Base-by-base conservation (phyloP, 2,888 invertebrate genomes). In the Acholoe squamosa region DNA sequence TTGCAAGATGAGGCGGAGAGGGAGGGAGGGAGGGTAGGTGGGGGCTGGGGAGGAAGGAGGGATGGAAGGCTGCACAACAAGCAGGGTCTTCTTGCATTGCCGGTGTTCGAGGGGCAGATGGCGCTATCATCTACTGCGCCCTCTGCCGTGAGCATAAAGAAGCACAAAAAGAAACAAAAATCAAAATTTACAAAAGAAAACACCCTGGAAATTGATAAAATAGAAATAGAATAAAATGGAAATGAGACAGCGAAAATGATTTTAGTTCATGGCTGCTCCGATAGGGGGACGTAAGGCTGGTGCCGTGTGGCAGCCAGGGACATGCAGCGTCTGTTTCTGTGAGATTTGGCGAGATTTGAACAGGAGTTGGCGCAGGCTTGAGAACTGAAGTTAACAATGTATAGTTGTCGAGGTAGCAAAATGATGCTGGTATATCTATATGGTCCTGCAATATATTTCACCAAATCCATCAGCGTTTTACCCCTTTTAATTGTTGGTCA, bases 181-280 rank as follows among this genome's bases (percentile, higher is more conserved):
- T 25, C 43, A 43, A 43, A 43, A 43, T 43, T 43, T 7, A 61
- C 61, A 61, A 61, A 61, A 61, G 25, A 61, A 61, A 61, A 61
- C 61, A 22, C 5, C n/a, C 61, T 31, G 31, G 43, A 80, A 80
- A 43, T 43, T 33, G 43, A 80, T 80, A 80, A 80, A 43, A 80
- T 43, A 80, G 80, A 80, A 80, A 43, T 31, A 19, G 80, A 80
- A 80, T 43, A 80, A 80, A 80, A 80, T 33, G 33, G 80, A 80
- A 80, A 43, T 22, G 33, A 76, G 76, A 22, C 19, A 80, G 33
- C 0, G 16, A 34, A 33, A 80, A 80, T 22, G 19, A 16, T 14
- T 19, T 80, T 80, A 80, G 80, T 80, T 80, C 80, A 12, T 3
- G 14, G 80, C 14, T 22, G 80, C 80, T 34, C 80, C 80, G 80